Conservation (phyloP, 2,888 invertebrate species). For the Balanococcus diminutus region DNA sequence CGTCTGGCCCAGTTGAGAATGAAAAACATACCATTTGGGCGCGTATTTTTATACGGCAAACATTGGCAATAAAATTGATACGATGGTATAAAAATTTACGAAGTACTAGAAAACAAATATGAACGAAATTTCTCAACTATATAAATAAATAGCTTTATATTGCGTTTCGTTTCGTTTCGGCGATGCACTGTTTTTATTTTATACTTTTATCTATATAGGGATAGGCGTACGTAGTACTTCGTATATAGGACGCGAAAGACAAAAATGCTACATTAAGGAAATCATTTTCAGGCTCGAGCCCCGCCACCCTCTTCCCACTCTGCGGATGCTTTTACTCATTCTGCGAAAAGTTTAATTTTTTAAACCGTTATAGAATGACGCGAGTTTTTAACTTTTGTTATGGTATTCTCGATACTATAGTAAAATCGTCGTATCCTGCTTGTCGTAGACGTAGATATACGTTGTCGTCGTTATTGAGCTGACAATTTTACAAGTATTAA, state of each 20-base stretch:
- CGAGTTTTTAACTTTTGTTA: background rate
- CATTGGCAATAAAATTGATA: conserved; percentile 23
- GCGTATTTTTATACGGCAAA: background rate
- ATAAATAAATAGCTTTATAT: conserved; percentile 23
- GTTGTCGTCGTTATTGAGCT: background rate
- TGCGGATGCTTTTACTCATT: background rate
- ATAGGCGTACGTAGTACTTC: background rate
- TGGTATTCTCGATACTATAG: background rate
- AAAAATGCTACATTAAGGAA: conserved; percentile 12
- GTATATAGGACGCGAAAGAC: background rate
- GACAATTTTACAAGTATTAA: conserved; percentile 17
- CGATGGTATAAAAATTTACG: conserved; percentile 35
- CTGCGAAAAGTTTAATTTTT: conserved; percentile 16
- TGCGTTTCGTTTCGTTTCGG: conserved; percentile 11
- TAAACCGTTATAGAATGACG: background rate
- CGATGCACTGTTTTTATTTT: background rate
- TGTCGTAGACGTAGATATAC: too few relatives aligned
- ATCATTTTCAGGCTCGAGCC: background rate
- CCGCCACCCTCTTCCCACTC: background rate
- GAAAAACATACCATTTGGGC: background rate
- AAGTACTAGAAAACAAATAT: conserved; percentile 26
- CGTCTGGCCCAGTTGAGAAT: background rate
- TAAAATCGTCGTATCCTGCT: background rate
- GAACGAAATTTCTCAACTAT: conserved; percentile 28
- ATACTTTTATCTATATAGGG: background rate